These are phyloP conservation scores for Orbicella faveolata DNA, from an alignment of 64 coral and sea anemone species.

Conservation along the genomic window DNA sequence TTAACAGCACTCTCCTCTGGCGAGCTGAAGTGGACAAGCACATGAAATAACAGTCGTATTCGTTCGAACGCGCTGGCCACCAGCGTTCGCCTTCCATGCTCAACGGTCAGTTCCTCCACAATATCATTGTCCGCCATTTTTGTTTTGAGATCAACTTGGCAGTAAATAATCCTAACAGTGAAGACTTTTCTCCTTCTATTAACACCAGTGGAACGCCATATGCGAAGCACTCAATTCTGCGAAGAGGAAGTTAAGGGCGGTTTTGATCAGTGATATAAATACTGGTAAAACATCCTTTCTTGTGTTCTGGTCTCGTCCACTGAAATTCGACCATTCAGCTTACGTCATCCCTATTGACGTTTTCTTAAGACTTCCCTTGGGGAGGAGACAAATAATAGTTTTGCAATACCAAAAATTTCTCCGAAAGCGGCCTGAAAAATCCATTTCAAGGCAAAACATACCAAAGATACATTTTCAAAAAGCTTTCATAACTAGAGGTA, in stretches of 20 bases:
- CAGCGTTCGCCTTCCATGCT: constrained; percentile 39
- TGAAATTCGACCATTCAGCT: neutral
- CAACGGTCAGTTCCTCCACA: constrained; percentile 41
- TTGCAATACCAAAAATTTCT: neutral
- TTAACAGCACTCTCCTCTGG: constrained; percentile 37
- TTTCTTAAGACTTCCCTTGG: constrained; percentile 37
- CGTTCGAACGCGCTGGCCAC: constrained; percentile 27
- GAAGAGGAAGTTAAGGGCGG: constrained; percentile 37
- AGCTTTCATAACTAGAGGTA: neutral
- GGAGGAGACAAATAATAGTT: neutral
- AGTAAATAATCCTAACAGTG: neutral
- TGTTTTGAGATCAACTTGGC: neutral
- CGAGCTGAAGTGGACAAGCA: constrained; percentile 42
- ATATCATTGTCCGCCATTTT: constrained; percentile 58
- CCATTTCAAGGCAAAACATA: neutral
- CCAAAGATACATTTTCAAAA: neutral
- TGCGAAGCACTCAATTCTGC: neutral
- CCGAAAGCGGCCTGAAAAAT: neutral
- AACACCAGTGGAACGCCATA: constrained; percentile 1
- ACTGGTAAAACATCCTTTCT: constrained; percentile 23
- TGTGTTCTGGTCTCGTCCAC: neutral
- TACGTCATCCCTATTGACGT: constrained; percentile 4
- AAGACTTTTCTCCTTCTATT: neutral
- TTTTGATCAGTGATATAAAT: constrained; percentile 22
- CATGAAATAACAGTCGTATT: constrained; percentile 50